These are phyloP conservation scores for Cantharis rufa DNA, from an alignment of 2,888 invertebrate species.

Conservation along the genomic window DNA sequence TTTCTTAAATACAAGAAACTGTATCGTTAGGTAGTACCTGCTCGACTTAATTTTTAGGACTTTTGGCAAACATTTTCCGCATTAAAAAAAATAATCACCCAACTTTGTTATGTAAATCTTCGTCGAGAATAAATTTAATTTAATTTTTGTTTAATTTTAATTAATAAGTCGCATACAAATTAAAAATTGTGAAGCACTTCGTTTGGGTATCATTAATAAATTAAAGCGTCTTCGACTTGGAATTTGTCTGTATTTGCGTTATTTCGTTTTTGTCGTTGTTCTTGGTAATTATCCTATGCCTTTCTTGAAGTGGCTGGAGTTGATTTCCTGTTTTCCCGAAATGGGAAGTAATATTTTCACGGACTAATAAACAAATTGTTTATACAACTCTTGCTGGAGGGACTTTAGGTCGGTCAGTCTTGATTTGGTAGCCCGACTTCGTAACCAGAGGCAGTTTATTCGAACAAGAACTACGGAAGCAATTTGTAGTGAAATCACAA, in stretches of 20 bases:
- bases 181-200: background rate
- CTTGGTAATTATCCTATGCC: background rate
- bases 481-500: conserved; percentile 13
- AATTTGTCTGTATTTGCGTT: background rate
- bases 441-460: background rate
- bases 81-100: background rate
- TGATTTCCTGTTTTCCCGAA: background rate
- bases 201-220: background rate
- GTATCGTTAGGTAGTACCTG: background rate
- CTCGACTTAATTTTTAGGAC: background rate
- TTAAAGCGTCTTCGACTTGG: background rate
- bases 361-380: conserved; percentile 5
- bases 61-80: background rate
- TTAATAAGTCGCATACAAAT: background rate
- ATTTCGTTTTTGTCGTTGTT: background rate
- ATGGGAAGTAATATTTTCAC: background rate
- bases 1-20: background rate
- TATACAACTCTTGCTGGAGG: background rate
- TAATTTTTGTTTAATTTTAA: background rate
- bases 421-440: background rate
- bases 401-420: conserved; percentile 5
- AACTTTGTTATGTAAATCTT: background rate
- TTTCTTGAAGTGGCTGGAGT: background rate
- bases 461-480: conserved; percentile 15
- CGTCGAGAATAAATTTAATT: background rate